Base-by-base conservation (phyloP, 2,888 invertebrate genomes). In the Polymixis lichenea region DNA sequence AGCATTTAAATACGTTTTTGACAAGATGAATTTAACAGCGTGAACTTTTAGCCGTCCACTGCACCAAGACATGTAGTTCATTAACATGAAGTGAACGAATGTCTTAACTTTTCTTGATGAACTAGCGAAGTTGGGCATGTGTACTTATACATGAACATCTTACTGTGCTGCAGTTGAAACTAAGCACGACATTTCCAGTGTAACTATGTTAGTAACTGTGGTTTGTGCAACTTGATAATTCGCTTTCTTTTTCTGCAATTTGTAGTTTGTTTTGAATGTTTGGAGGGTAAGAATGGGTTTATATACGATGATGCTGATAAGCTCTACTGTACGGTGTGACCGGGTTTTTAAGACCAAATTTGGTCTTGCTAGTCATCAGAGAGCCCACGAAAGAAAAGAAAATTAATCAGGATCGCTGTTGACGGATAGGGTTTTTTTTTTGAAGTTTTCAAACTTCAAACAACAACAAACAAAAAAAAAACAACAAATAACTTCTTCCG, bases 71-170 rank as follows among this genome's bases (percentile, higher is more conserved):
- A 55, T 70, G 85, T 70, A 71, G 56, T 85, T 80, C 73, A 79
- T 87, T 83, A 86, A 78, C 75, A 74, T 73, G 65, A 55, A 71
- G 61, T 55, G 28, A 83, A 81, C 80, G 79, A 87, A 83, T 78
- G 77, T 72, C 25, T 62, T 68, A 86, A 86, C 66, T 83, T 75
- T 73, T 72, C 70, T 65, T 78, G 86, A 86, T 65, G 80, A 83
- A 72, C 60, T 58, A 32, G 65, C 32, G 9, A 75, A 86, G 73
- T 86, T 82, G 13, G 32, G 38, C 65, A 61, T 79, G 25, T 67
- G 51, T 68, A 22, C 66, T 25, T 73, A 43, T 55, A 53, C n/a
- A 62, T 38, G 62, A 55, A 62, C 56, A 51, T 64, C 49, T 74
- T 9, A 51, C 38, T 74, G 6, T 56, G 61, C 73, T 62, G 53